Evolutionary conservation across 2,113 vertebrate species (phyloP), one percentile per base, ranked within the genome.

Genomic region (Tyrannus savana): DNA sequence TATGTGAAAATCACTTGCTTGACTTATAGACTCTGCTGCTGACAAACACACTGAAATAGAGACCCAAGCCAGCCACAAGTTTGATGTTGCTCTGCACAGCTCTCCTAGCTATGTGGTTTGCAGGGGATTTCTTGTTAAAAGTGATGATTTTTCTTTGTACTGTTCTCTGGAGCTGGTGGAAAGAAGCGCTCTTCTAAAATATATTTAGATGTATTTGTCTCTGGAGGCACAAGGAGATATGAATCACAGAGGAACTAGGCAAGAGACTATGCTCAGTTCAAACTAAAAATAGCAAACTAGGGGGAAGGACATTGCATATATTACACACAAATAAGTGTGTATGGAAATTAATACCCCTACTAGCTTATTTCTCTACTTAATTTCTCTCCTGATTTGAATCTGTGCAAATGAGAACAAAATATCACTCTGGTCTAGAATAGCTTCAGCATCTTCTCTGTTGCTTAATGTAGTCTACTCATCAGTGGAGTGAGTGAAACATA

Each of bases 161-260:
- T 59, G 0, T 52, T 91, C 82, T 63, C 47, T 0, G 0, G 39
- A 75, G 42, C 9, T 63, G 44, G 28, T 77, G 33, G 68, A 90
- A 94, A 77, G 87, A 84, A 87, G 46, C 0, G 1, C 39, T 83
- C 37, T 91, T 90, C 72, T 63, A 39, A 76, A 58, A 63, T 47
- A 14, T 87, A 31, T 85, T 85, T 76, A 87, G 75, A 67, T 39
- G 7, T 90, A 14, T 79, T 90, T 95, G 55, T 41, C 82, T 95
- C 67, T 47, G 56, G 50, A 93, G 21, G 30, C 68, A 86, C 19
- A 42, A 90, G 63, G 56, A 59, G 67, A 39, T 64, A 47, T 7
- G 55, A 71, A 81, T 95, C 58, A 77, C 31, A 75, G 89, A 68
- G n/a, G 69, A 59, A 56, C 42, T 74, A 68, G 27, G 56, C 3